Conservation (phyloP, 2,113 vertebrate species). For the Sylvilagus bachmani region DNA sequence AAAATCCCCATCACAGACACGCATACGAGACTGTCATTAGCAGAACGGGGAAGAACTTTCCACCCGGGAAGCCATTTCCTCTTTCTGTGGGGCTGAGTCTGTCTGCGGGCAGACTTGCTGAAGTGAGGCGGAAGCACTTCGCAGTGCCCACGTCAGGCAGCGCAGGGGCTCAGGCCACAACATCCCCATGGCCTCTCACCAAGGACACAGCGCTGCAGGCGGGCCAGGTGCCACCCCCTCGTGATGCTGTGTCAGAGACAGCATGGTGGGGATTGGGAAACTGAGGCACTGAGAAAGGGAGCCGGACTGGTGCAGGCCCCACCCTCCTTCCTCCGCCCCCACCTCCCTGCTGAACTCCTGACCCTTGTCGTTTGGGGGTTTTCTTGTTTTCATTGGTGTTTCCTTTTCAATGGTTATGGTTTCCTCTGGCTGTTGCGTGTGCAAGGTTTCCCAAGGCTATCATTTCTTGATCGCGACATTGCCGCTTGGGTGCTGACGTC, state of each 20-base stretch:
- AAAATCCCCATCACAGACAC: constrained; percentile 61
- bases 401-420: not conserved
- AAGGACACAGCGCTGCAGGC: fast-evolving
- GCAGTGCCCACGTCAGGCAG: not conserved
- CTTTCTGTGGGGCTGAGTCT: constrained; percentile 77
- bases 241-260: constrained; percentile 45
- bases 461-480: not conserved
- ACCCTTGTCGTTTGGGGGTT: not conserved
- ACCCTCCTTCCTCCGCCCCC: fast-evolving
- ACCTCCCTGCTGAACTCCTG: fast-evolving
- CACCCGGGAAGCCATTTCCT: constrained; percentile 82
- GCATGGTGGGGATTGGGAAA: not conserved
- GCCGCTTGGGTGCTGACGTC: not conserved
- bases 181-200: constrained; percentile 19
- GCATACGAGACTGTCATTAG: constrained; percentile 74
- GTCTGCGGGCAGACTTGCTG: constrained; percentile 82
- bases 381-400: not conserved
- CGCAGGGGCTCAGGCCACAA: constrained; percentile 27
- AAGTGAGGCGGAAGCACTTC: constrained; percentile 79
- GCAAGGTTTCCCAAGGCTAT: not conserved
- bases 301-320: fast-evolving
- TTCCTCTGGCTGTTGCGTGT: not conserved
- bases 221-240: not conserved
- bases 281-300: constrained; percentile 10
- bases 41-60: constrained; percentile 73